Evolutionary conservation across 2,113 vertebrate genomes (phyloP).

Genomic region (Rostratula benghalensis): DNA sequence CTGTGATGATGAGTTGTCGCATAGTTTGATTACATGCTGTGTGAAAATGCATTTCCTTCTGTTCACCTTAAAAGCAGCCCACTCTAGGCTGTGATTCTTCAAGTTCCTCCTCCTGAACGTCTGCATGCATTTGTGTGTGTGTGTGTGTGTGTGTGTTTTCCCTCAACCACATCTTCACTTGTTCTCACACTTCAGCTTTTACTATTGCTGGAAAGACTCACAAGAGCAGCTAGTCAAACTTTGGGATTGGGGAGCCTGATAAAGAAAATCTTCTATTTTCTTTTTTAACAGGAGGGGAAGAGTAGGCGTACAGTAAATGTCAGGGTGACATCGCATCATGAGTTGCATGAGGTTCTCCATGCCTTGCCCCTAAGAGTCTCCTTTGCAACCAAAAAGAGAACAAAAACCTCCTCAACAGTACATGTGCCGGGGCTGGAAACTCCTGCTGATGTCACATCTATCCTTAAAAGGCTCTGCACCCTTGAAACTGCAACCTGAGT

Average conservation of each 20-base stretch:
- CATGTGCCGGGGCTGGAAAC: conserved; percentile 61
- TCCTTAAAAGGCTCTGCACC: conserved; percentile 42
- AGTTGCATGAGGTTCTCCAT: conserved; percentile 19
- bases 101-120: background rate
- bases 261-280: conserved; percentile 7
- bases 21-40: background rate
- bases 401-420: conserved; percentile 53
- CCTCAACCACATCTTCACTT: rapidly evolving
- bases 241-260: background rate
- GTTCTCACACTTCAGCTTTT: background rate
- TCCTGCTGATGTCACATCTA: conserved; percentile 62
- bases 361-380: conserved; percentile 25
- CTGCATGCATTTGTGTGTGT: background rate
- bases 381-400: conserved; percentile 73
- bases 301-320: conserved; percentile 64
- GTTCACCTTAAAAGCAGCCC: background rate
- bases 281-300: conserved; percentile 26
- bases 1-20: background rate
- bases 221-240: background rate
- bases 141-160: background rate
- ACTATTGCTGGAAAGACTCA: background rate
- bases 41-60: conserved; percentile 12
- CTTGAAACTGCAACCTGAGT: conserved; percentile 65
- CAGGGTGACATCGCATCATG: conserved; percentile 52
- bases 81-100: background rate